A percentile compares a stretch with the other conserved stretches of the same genome.
These are phyloP conservation scores for Seriola dumerili DNA, from an alignment of 2,113 vertebrate genomes.

Conservation along the genomic window DNA sequence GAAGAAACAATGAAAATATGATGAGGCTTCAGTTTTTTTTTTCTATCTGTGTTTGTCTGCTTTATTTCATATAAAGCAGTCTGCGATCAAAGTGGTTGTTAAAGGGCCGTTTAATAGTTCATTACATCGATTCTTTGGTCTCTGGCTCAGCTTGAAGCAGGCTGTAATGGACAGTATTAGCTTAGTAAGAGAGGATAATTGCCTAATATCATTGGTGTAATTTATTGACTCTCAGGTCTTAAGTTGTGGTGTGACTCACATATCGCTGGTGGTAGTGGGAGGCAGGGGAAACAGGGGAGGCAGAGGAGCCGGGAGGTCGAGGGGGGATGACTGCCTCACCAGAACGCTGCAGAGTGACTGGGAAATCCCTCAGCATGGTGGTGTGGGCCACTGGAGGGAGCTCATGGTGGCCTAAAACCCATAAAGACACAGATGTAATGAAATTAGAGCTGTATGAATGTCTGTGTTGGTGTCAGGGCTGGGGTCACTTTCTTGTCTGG, in stretches of 20 bases:
- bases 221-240: neutral
- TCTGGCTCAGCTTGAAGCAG: neutral
- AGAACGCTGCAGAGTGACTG: constrained; percentile 81
- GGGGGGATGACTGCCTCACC: constrained; percentile 84
- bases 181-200: neutral
- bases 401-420: constrained; percentile 91
- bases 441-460: neutral
- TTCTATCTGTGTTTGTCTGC: neutral
- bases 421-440: constrained; percentile 23
- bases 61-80: neutral
- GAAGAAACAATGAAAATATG: neutral
- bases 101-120: neutral
- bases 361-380: constrained; percentile 92
- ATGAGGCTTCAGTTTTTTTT: neutral
- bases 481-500: neutral
- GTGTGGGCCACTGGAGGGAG: constrained; percentile 93
- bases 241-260: constrained; percentile 60
- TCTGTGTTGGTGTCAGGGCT: neutral
- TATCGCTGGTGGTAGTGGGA: constrained; percentile 59
- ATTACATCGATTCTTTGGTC: neutral
- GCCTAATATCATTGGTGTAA: neutral
- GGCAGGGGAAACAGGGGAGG: constrained; percentile 50
- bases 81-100: neutral
- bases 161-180: neutral
- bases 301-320: constrained; percentile 48